Evolutionary conservation across 2,888 invertebrate genomes (phyloP).

Genomic region (Boloria euphrosyne): DNA sequence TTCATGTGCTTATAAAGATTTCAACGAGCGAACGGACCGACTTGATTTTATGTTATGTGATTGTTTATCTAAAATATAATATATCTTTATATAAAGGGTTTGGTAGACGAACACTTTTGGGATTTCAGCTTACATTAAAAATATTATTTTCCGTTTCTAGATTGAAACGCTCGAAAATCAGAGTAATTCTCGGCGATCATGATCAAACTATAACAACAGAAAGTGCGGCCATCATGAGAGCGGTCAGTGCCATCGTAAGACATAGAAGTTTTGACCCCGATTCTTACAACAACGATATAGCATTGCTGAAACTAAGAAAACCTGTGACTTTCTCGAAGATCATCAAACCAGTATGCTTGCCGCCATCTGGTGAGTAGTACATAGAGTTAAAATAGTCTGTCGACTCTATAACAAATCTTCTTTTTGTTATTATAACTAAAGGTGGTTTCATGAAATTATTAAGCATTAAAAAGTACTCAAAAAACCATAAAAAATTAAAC

Average conservation of each 20-base stretch:
- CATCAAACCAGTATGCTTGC: slow-evolving; percentile 90
- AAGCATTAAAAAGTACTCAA: too few relatives aligned
- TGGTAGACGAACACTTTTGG: too few relatives aligned
- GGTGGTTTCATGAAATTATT: too few relatives aligned
- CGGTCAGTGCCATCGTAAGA: slow-evolving; percentile 88
- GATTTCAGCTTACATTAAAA: background rate
- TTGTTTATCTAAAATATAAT: too few relatives aligned
- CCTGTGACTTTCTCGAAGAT: slow-evolving; percentile 89
- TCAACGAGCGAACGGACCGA: too few relatives aligned
- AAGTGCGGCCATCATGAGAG: slow-evolving; percentile 90
- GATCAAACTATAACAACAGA: slow-evolving; percentile 91
- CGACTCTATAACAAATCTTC: too few relatives aligned
- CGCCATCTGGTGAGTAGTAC: slow-evolving; percentile 80
- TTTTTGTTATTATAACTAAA: too few relatives aligned
- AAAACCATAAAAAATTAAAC: too few relatives aligned
- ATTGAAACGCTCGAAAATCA: slow-evolving; percentile 89
- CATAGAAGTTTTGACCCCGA: slow-evolving; percentile 93
- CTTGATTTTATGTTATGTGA: too few relatives aligned
- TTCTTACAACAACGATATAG: slow-evolving; percentile 93
- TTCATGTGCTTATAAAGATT: too few relatives aligned
- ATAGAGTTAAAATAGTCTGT: too few relatives aligned
- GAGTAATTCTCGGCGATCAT: slow-evolving; percentile 92
- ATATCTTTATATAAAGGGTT: too few relatives aligned
- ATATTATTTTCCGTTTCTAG: slow-evolving; percentile 66
- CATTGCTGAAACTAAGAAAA: slow-evolving; percentile 88